phyloP scores from a whole-genome alignment of 2,888 invertebrate species.

The Cephonodes hylas region DNA sequence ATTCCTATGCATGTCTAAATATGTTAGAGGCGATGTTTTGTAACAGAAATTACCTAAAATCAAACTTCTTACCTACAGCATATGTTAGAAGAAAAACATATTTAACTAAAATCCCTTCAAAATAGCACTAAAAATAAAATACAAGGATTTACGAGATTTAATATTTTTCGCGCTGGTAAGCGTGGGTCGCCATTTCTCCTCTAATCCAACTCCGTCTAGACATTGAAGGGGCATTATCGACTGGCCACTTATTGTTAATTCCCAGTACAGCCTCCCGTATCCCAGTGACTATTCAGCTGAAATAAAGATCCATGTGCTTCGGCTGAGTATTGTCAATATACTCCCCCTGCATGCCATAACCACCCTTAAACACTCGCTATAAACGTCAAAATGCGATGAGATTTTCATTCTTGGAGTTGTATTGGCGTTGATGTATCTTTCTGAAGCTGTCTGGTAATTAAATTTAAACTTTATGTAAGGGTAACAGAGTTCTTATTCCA shows the following conservation, averaged over 20 bases:
- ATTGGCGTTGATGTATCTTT: not conserved
- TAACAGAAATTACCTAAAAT: no score
- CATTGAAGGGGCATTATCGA: constrained; percentile 31
- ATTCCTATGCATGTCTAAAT: no score
- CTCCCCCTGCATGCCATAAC: not conserved
- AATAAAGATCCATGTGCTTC: not conserved
- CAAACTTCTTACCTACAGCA: no score
- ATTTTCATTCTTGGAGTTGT: not conserved
- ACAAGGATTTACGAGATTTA: not conserved
- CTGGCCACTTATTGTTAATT: constrained; percentile 7
- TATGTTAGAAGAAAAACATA: no score
- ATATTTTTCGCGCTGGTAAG: not conserved
- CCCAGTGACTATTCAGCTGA: not conserved
- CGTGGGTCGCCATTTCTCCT: constrained; percentile 20
- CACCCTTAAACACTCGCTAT: not conserved
- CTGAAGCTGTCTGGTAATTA: not conserved
- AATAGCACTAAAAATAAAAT: not conserved
- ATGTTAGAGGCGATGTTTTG: no score
- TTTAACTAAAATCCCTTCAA: no score
- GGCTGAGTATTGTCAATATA: not conserved
- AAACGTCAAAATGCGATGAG: not conserved
- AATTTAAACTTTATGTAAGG: not conserved
- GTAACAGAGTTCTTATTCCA: constrained; percentile 24
- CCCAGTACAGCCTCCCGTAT: not conserved
- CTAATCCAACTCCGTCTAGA: constrained; percentile 40